Conservation (phyloP, 1,140 invertebrate genomes). For the Neodiprion pinetum region DNA sequence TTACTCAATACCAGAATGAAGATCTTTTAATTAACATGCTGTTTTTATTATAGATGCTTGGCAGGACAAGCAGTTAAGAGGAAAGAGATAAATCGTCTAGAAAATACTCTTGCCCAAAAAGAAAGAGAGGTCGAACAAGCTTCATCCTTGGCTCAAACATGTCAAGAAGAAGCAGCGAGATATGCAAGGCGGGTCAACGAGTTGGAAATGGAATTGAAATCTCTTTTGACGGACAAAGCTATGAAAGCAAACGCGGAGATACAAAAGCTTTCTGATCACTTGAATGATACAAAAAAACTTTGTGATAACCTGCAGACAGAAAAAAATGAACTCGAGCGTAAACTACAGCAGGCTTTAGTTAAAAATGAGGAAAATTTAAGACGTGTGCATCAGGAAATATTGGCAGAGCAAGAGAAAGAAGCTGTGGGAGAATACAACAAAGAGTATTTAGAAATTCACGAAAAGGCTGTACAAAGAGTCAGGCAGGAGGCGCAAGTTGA, state of each 20-base stretch:
- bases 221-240: conserved; percentile 48
- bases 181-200: conserved; percentile 47
- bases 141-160: conserved; percentile 30
- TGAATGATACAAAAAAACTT: conserved; percentile 48
- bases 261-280: conserved; percentile 49
- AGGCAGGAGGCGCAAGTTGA: conserved; percentile 50
- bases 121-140: conserved; percentile 50
- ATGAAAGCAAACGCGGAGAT: conserved; percentile 51
- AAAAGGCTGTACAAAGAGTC: conserved; percentile 51
- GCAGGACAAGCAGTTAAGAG: conserved; percentile 49
- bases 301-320: conserved; percentile 45
- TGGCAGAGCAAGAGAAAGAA: conserved; percentile 45
- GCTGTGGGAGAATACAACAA: conserved; percentile 48
- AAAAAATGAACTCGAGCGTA: conserved; percentile 44
- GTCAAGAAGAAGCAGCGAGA: conserved; percentile 41
- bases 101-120: conserved; percentile 47
- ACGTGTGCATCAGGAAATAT: conserved; percentile 45
- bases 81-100: conserved; percentile 53
- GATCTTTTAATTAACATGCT: conserved; percentile 13
- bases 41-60: conserved; percentile 37
- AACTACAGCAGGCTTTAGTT: conserved; percentile 47
- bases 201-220: conserved; percentile 52
- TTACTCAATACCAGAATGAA: conserved; percentile 4
- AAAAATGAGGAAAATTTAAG: conserved; percentile 45
- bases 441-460: conserved; percentile 54